Evolutionary conservation across 1,140 invertebrate genomes (phyloP).

Genomic region (Scaptomyza montana): DNA sequence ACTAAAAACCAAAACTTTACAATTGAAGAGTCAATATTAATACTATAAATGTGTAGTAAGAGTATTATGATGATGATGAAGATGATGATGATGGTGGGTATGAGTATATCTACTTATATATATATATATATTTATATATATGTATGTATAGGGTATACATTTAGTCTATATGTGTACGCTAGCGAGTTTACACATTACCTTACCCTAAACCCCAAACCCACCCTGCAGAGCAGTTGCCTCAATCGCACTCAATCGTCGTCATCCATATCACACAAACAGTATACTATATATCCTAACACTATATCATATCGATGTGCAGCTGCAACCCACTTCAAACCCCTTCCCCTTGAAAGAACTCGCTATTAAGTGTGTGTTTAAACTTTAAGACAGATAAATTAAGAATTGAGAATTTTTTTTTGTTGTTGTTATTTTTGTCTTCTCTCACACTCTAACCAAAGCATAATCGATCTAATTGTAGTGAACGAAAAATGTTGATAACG

Average conservation of each 20-base stretch:
- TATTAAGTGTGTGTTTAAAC: slow-evolving; percentile 61
- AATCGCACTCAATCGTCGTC: slow-evolving; percentile 4
- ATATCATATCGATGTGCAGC: slow-evolving; percentile 26
- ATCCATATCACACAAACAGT: slow-evolving; percentile 20
- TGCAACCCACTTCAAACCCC: not conserved
- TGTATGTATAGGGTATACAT: slow-evolving; percentile 34
- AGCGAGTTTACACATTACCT: slow-evolving; percentile 16
- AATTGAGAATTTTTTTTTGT: slow-evolving; percentile 47
- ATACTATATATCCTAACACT: slow-evolving; percentile 9
- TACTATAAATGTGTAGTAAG: slow-evolving; percentile 2
- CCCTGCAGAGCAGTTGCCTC: slow-evolving; percentile 3
- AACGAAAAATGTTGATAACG: not conserved
- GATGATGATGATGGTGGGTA: slow-evolving; percentile 16
- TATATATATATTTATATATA: too few relatives aligned
- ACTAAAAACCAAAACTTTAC: not conserved
- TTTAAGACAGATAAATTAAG: slow-evolving; percentile 69
- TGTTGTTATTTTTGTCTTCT: slow-evolving; percentile 2
- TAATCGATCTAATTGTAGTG: slow-evolving; percentile 20
- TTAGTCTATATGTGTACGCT: slow-evolving; percentile 24
- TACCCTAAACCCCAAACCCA: not conserved
- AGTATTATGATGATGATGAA: not conserved
- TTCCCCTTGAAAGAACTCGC: slow-evolving; percentile 40
- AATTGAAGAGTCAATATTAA: slow-evolving; percentile 29
- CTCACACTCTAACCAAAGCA: not conserved
- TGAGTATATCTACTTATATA: too few relatives aligned